Percentiles rank a stretch among this genome's conserved stretches.
These are phyloP conservation scores for Caenorhabditis wallacei DNA, from an alignment of 2,888 invertebrate genomes.

Conservation along the genomic window DNA sequence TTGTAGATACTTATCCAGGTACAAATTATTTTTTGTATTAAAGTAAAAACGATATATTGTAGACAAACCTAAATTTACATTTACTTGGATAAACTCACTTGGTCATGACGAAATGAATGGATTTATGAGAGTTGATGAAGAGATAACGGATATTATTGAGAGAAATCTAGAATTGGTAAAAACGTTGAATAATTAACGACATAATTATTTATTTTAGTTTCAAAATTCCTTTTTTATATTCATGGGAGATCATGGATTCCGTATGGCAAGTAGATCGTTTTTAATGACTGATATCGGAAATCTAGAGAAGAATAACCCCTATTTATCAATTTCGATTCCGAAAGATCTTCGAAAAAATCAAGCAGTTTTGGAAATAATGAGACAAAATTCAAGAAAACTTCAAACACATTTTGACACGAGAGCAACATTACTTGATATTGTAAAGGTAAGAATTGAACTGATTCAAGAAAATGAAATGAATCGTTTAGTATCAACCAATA, in stretches of 20 bases:
- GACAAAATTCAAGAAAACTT: constrained; percentile 57
- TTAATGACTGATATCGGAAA: constrained; percentile 62
- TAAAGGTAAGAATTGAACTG: constrained; percentile 40
- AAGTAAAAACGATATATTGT: too few relatives aligned
- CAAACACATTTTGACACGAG: constrained; percentile 69
- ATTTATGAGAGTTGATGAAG: constrained; percentile 66
- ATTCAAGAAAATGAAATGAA: not conserved
- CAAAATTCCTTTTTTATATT: constrained; percentile 69
- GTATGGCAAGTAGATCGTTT: constrained; percentile 51
- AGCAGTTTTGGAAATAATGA: constrained; percentile 50
- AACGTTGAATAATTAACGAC: not conserved
- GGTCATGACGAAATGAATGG: constrained; percentile 68
- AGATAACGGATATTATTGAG: constrained; percentile 64
- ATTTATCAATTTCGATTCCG: constrained; percentile 67
- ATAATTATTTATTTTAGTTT: constrained; percentile 51
- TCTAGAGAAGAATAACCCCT: constrained; percentile 68
- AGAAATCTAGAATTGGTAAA: constrained; percentile 42
- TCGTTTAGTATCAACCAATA: constrained; percentile 54
- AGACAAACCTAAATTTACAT: constrained; percentile 68
- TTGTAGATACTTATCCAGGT: constrained; percentile 67
- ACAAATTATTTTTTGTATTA: too few relatives aligned
- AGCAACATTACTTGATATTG: constrained; percentile 67
- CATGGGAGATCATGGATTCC: constrained; percentile 73
- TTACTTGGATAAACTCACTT: constrained; percentile 69
- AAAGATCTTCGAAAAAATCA: constrained; percentile 52